phyloP scores from a whole-genome alignment of 2,888 invertebrate species.

The Myopa testacea region DNA sequence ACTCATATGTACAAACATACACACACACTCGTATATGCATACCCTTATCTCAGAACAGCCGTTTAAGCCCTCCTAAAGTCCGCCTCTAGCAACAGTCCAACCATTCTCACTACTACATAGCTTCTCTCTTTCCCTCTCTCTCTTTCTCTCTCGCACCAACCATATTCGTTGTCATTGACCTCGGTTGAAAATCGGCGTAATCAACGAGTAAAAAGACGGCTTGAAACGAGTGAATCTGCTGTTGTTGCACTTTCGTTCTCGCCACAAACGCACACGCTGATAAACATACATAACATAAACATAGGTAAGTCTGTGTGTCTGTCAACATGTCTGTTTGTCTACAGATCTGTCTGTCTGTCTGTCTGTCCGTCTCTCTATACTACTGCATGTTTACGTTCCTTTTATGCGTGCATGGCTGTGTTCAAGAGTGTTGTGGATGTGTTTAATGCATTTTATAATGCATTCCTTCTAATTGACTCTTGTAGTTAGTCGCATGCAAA shows the following conservation, averaged over 20 bases:
- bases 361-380: background rate
- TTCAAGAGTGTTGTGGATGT: background rate
- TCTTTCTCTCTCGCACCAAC: no score
- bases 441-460: conserved; percentile 32
- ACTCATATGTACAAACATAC: background rate
- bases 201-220: conserved; percentile 1
- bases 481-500: conserved; percentile 24
- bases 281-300: conserved; percentile 2
- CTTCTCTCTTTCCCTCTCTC: no score
- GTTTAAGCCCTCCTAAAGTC: background rate
- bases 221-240: conserved; percentile 20
- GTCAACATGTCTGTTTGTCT: no score
- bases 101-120: no score
- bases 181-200: conserved; percentile 17
- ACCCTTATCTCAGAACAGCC: background rate
- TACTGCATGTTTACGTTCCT: background rate
- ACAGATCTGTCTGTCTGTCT: no score
- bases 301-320: background rate
- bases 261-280: background rate
- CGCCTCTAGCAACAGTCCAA: background rate
- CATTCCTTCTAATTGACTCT: conserved; percentile 30
- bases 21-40: background rate
- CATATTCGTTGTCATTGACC: conserved; percentile 34
- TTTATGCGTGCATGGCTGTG: no score
- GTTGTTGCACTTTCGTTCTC: conserved; percentile 12